phyloP scores from a whole-genome alignment of 92 coral and sea anemone species.

The Epizoanthus stellaris region DNA sequence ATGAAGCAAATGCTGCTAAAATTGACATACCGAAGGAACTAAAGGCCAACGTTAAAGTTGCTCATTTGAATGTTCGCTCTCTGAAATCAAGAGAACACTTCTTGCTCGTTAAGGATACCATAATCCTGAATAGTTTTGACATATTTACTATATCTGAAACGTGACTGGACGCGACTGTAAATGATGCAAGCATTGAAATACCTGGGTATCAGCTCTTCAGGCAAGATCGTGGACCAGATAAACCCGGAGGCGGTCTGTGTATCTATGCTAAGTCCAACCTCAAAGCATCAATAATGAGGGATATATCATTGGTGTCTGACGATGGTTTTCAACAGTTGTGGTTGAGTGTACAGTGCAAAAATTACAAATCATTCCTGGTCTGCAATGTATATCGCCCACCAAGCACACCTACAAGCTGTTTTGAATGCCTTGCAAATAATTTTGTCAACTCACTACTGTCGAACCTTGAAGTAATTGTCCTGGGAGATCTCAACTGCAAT shows the following conservation, averaged over 20 bases:
- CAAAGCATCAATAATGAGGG: conserved; percentile 30
- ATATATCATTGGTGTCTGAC: conserved; percentile 39
- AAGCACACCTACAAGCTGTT: conserved; percentile 42
- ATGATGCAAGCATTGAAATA: conserved; percentile 13
- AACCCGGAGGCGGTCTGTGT: conserved; percentile 45
- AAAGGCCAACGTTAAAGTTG: no score
- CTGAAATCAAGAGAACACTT: no score
- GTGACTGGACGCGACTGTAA: no score
- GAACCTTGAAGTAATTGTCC: conserved; percentile 36
- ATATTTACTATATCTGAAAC: no score
- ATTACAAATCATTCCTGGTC: conserved; percentile 51
- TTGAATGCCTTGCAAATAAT: conserved; percentile 50
- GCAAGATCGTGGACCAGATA: conserved; percentile 55
- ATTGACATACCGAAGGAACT: no score
- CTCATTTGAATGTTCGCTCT: no score
- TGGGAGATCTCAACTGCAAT: conserved; percentile 67
- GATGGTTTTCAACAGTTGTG: conserved; percentile 55
- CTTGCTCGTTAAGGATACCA: no score
- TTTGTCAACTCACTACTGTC: conserved; percentile 47
- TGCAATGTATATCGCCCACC: conserved; percentile 63
- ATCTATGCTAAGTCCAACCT: conserved; percentile 46
- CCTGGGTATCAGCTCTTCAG: conserved; percentile 53
- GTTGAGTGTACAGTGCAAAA: conserved; percentile 58
- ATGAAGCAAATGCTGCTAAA: no score
- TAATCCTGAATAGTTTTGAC: no score